Percentiles rank a stretch among this genome's conserved stretches.
phyloP scores from a whole-genome alignment of 2,888 invertebrate species.

The Drosophila bunnanda region DNA sequence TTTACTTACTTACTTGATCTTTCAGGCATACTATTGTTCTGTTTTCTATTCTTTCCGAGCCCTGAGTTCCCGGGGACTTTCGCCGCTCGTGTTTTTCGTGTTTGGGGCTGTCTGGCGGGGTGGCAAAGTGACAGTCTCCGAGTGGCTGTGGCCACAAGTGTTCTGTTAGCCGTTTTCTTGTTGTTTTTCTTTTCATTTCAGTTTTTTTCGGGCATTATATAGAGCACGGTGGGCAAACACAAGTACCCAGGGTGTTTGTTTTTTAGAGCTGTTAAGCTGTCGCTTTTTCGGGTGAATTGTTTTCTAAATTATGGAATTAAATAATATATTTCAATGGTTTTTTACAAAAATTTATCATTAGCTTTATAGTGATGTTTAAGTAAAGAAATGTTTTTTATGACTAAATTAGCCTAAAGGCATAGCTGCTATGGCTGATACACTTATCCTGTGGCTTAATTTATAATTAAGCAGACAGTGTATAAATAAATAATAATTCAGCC shows the following conservation, averaged over 20 bases:
- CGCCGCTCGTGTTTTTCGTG: constrained; percentile 17
- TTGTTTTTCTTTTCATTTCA: constrained; percentile 8
- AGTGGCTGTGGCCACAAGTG: constrained; percentile 34
- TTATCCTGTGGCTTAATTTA: no score
- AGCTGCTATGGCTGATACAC: no score
- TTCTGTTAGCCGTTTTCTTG: constrained; percentile 17
- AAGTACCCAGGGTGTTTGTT: constrained; percentile 8
- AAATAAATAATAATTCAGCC: no score
- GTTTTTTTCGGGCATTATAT: constrained; percentile 32
- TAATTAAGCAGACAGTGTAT: no score
- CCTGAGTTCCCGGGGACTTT: constrained; percentile 1
- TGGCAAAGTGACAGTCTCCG: constrained; percentile 20
- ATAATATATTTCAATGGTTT: not conserved
- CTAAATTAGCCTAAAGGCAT: no score
- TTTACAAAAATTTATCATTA: no score
- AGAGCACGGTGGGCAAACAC: constrained; percentile 29
- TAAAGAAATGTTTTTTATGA: no score
- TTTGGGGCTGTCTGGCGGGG: constrained; percentile 28
- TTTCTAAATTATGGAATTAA: not conserved
- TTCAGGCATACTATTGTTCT: constrained; percentile 25
- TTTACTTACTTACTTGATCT: constrained; percentile 37
- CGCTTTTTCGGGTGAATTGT: no score
- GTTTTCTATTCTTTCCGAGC: constrained; percentile 3
- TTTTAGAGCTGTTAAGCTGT: not conserved
- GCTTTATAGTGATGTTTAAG: no score